Base-by-base conservation (phyloP, 2,888 invertebrate genomes). In the Coelinius sp. region DNA sequence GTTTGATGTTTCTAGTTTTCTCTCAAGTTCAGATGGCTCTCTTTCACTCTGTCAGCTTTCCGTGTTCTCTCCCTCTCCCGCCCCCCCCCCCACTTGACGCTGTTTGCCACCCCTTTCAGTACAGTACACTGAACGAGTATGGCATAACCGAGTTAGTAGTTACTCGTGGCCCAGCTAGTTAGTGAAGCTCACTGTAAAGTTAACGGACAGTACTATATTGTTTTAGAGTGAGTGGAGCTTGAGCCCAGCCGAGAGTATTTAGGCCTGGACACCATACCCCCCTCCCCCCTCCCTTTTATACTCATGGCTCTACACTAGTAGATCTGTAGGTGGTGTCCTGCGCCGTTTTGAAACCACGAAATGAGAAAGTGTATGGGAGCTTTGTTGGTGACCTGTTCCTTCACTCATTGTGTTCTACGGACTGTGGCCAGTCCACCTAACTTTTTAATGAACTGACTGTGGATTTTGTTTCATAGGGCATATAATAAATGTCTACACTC, bases 81-180 rank as follows among this genome's bases (percentile, higher is more conserved):
- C n/a, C n/a, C n/a, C n/a, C n/a, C n/a, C n/a, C n/a, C n/a, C n/a
- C n/a, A n/a, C n/a, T n/a, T n/a, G n/a, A n/a, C n/a, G n/a, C 59
- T 53, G 53, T 25, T 24, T 62, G 46, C 31, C 24, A 25, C 52
- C 52, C 24, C 22, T 10, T 25, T 46, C 35, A 62, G 62, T 49
- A 49, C 49, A 70, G 17, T 14, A 12, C 24, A 31, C 38, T 68
- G 49, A 31, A 69, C 44, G 68, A 73, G 75, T 70, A 70, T 71
- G 63, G 68, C 76, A 76, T 84, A 84, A 84, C 80, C 76, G 79
- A 84, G 83, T 84, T 84, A 84, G 77, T 79, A 83, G 85, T 84
- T 84, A 78, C 79, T 76, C 75, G 74, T 73, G 79, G 80, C 78
- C 80, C 73, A 78, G 80, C 83, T 84, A 82, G 84, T 84, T 84